Evolutionary conservation across 1,140 invertebrate species (phyloP).

Genomic region (Vanessa atalanta): DNA sequence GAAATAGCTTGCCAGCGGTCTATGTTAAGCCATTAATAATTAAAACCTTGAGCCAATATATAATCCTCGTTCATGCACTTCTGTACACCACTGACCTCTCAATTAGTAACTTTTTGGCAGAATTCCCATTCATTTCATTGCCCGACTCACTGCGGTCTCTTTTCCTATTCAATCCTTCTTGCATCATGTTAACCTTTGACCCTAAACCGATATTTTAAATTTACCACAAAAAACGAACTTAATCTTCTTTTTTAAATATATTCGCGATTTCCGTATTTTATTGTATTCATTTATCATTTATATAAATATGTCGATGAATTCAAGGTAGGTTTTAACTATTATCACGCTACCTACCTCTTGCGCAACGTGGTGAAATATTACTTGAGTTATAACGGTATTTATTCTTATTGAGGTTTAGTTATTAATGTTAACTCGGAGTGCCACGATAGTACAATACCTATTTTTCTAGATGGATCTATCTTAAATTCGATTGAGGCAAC

Average conservation of each 20-base stretch:
- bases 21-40: not conserved
- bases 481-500: no score
- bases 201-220: constrained; percentile 24
- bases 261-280: no score
- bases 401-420: not conserved
- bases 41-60: not conserved
- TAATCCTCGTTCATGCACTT: not conserved
- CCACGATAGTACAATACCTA: not conserved
- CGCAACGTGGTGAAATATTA: constrained; percentile 6
- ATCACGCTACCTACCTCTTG: not conserved
- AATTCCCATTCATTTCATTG: constrained; percentile 54
- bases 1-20: no score
- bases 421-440: not conserved
- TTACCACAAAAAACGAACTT: constrained; percentile 8
- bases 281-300: no score
- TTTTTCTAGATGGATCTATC: constrained; percentile 29
- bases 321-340: not conserved
- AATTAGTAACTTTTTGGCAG: constrained; percentile 56
- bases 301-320: no score
- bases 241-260: not conserved
- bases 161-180: constrained; percentile 58
- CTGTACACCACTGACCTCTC: constrained; percentile 34
- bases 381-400: not conserved
- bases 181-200: constrained; percentile 57
- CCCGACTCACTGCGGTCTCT: constrained; percentile 61